phyloP scores from a whole-genome alignment of 1,140 invertebrate species.

The Aplysia californica region DNA sequence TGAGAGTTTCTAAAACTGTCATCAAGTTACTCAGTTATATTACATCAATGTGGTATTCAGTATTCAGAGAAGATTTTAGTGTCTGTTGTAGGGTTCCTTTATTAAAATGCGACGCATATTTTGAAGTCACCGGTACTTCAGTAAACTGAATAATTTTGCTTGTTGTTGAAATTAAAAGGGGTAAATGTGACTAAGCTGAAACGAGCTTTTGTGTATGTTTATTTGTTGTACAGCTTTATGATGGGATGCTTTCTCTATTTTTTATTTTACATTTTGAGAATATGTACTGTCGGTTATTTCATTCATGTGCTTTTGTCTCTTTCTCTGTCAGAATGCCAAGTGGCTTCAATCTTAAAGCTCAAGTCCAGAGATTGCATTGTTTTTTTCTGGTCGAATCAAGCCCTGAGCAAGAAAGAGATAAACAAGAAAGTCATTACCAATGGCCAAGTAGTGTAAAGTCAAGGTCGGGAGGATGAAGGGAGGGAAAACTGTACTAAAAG shows the following conservation, averaged over 20 bases:
- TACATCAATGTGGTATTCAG: neutral
- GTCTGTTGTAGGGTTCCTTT: too few species aligned
- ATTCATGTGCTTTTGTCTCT: neutral
- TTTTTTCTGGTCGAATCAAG: conserved; percentile 20
- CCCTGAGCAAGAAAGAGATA: neutral
- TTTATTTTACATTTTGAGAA: too few species aligned
- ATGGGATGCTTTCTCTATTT: too few species aligned
- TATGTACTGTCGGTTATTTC: neutral
- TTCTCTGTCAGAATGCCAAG: conserved; percentile 29
- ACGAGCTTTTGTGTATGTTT: neutral
- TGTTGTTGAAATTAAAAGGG: too few species aligned
- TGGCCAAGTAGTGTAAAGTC: conserved; percentile 17
- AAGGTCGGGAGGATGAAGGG: conserved; percentile 10
- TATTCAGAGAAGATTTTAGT: neutral
- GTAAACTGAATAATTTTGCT: too few species aligned
- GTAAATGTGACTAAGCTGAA: neutral
- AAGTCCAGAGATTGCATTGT: conserved; percentile 18
- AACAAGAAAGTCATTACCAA: conserved; percentile 12
- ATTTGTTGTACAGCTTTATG: neutral
- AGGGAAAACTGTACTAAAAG: conserved; percentile 4
- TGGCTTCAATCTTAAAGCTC: conserved; percentile 27
- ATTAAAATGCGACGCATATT: too few species aligned
- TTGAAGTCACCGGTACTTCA: too few species aligned
- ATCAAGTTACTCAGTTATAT: too few species aligned
- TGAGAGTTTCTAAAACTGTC: too few species aligned